These are phyloP conservation scores for Bettongia penicillata DNA, from an alignment of 2,113 vertebrate species.

Conservation along the genomic window DNA sequence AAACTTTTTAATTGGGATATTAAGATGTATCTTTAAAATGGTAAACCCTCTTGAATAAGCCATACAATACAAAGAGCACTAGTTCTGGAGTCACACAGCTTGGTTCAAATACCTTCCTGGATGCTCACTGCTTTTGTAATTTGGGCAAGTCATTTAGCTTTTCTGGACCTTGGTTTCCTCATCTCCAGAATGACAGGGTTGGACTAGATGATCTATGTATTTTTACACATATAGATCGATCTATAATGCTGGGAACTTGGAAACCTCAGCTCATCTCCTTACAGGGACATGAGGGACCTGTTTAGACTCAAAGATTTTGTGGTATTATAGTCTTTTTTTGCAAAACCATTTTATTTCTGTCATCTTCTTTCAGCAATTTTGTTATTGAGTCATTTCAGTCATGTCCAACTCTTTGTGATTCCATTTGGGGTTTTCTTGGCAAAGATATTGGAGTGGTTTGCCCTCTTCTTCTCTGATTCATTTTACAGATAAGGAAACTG, in stretches of 20 bases:
- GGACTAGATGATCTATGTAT: neutral
- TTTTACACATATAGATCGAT: neutral
- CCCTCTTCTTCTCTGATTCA: neutral
- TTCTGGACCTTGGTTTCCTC: neutral
- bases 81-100: neutral
- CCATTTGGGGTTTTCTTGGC: neutral
- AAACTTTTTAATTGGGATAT: neutral
- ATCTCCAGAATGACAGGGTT: neutral
- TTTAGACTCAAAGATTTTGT: neutral
- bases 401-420: neutral
- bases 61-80: neutral
- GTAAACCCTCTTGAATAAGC: neutral
- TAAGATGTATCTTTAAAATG: neutral
- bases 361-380: neutral
- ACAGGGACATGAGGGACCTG: neutral
- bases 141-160: neutral
- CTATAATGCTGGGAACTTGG: neutral
- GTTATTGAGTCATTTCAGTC: neutral
- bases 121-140: neutral
- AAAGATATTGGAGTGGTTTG: neutral
- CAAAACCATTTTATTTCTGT: neutral
- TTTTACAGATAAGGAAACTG: neutral
- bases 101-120: neutral
- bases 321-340: neutral
- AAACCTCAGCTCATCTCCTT: neutral